Base-by-base conservation (phyloP, 2,888 invertebrate genomes). In the Sepioteuthis lessoniana region DNA sequence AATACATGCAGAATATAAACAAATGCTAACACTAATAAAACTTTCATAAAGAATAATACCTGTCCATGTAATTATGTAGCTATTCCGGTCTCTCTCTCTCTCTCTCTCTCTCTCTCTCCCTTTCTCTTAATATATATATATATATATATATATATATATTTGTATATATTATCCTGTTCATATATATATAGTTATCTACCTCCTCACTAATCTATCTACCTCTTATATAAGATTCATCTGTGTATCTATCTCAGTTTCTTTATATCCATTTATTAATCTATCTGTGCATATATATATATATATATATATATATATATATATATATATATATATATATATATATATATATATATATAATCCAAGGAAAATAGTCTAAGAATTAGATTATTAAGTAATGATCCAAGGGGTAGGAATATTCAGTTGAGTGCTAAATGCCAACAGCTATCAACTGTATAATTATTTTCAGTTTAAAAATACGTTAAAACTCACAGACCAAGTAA, bases 231-330 rank as follows among this genome's bases (percentile, higher is more conserved):
- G 35, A 46, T 16, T 42, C 3, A 42, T 42, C 7, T 42, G 42
- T 42, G 42, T 42, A 7, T 42, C 3, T 42, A 42, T 13, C 3
- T 16, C 2, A 50, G n/a, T 50, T 10, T 50, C 55, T 55, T 25
- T 55, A 25, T 55, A 55, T 55, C 55, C 2, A 55, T 55, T 25
- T 55, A 55, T 55, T 25, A 25, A 55, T 55, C 55, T 55, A 55
- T 55, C 55, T 42, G 8, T 91, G 31, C 42, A 46, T 94, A 93
- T 94, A 47, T 94, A 90, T 94, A 90, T 94, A 60, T 90, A 76
- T 93, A 90, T 46, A 90, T 46, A 76, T 94, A 93, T 90, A 90
- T 94, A 50, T n/a, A 90, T 94, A 93, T 47, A 50, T 93, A 93
- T 92, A 31, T 38, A 21, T 92, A 60, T 91, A 0, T 46, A 47